phyloP scores from a whole-genome alignment of 2,797 vertebrate species.

The Todus mexicanus region DNA sequence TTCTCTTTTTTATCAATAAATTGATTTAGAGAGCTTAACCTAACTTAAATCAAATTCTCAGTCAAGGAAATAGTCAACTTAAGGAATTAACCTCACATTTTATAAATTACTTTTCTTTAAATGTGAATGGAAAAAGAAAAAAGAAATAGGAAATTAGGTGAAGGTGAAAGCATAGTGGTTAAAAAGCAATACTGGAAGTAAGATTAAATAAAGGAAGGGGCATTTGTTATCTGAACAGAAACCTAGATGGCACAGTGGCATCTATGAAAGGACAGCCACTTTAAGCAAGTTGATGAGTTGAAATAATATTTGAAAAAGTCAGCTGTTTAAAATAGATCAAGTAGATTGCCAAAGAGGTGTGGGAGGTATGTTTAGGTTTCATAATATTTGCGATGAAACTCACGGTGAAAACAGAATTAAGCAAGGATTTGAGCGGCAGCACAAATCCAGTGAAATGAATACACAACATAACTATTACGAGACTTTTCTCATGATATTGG shows the following conservation, averaged over 20 bases:
- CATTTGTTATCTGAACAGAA: background rate
- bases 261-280: background rate
- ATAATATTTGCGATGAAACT: background rate
- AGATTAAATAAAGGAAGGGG: background rate
- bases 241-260: background rate
- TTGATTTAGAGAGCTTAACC: background rate
- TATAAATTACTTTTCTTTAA: background rate
- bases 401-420: background rate
- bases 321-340: background rate
- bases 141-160: background rate
- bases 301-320: background rate
- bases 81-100: constrained; percentile 11
- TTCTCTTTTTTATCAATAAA: background rate
- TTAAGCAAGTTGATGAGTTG: background rate
- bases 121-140: no score
- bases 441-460: background rate
- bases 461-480: background rate
- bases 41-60: background rate
- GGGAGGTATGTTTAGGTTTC: background rate
- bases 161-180: background rate
- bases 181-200: background rate
- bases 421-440: background rate
- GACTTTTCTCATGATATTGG: background rate
- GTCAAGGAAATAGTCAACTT: background rate
- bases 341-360: background rate